These are phyloP conservation scores for Streptopelia turtur DNA, from an alignment of 2,797 vertebrate genomes.

Conservation along the genomic window DNA sequence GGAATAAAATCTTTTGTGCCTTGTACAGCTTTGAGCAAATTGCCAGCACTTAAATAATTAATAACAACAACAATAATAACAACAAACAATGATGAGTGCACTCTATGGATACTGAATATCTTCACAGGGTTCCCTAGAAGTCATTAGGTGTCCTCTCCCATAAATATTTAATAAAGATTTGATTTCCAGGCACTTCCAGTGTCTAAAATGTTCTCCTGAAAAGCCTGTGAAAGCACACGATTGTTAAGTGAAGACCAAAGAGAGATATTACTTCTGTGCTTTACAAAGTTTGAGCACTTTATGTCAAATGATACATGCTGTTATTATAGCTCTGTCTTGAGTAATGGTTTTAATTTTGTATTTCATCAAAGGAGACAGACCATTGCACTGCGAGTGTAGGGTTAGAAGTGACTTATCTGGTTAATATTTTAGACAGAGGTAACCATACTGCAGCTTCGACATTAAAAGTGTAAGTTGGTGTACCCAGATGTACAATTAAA, in stretches of 20 bases:
- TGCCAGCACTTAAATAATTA: constrained; percentile 48
- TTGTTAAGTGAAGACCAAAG: constrained; percentile 29
- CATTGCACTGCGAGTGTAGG: neutral
- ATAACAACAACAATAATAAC: constrained; percentile 15
- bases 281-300: constrained; percentile 52
- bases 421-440: constrained; percentile 29
- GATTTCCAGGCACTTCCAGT: constrained; percentile 49
- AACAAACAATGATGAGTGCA: constrained; percentile 44
- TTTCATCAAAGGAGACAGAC: constrained; percentile 31
- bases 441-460: neutral
- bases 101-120: constrained; percentile 45
- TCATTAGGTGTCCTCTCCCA: constrained; percentile 32
- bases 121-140: constrained; percentile 30
- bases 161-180: constrained; percentile 66
- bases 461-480: neutral
- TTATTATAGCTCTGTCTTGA: constrained; percentile 45
- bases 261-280: constrained; percentile 27
- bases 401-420: constrained; percentile 17
- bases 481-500: neutral
- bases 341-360: constrained; percentile 62
- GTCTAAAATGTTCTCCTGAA: constrained; percentile 34
- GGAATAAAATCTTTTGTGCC: neutral
- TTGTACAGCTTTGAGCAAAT: constrained; percentile 27
- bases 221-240: constrained; percentile 28
- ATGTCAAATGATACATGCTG: constrained; percentile 31